A percentile compares a stretch with the other conserved stretches of the same genome.
These are phyloP conservation scores for Vanessa tameamea DNA, from an alignment of 1,140 invertebrate genomes.

Conservation along the genomic window DNA sequence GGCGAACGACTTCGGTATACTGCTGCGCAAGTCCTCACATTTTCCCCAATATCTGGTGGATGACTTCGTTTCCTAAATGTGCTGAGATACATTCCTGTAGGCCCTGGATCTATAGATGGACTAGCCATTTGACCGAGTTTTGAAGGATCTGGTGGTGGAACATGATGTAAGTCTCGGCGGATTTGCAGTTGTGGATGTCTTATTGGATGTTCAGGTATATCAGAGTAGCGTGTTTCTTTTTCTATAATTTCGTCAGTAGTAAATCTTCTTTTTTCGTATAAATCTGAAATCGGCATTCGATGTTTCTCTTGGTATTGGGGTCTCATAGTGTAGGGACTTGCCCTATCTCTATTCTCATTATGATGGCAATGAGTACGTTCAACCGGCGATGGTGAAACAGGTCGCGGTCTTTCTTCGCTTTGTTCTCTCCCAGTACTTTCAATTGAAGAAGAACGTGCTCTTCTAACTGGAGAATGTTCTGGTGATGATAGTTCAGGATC, in stretches of 20 bases:
- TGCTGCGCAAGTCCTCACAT: constrained; percentile 67
- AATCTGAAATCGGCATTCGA: constrained; percentile 61
- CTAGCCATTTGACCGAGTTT: constrained; percentile 73
- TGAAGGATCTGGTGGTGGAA: constrained; percentile 70
- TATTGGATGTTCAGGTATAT: constrained; percentile 67
- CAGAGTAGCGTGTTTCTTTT: constrained; percentile 74
- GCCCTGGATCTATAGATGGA: constrained; percentile 81
- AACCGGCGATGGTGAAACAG: constrained; percentile 65
- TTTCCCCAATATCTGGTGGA: constrained; percentile 74
- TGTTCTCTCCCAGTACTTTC: constrained; percentile 74
- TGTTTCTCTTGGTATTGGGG: constrained; percentile 79
- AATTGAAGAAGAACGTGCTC: constrained; percentile 75
- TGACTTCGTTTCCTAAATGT: constrained; percentile 80
- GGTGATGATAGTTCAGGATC: constrained; percentile 82
- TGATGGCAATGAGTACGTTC: constrained; percentile 85
- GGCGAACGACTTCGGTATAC: constrained; percentile 74
- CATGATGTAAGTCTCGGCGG: constrained; percentile 85
- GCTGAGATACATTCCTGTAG: constrained; percentile 74
- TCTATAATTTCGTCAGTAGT: constrained; percentile 81
- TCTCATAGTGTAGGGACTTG: constrained; percentile 85
- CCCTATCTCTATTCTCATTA: constrained; percentile 81
- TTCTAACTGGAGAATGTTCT: constrained; percentile 81
- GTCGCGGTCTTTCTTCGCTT: constrained; percentile 68
- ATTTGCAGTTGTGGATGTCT: constrained; percentile 83
- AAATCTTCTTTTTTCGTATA: constrained; percentile 80